These are phyloP conservation scores for Limosa lapponica DNA, from an alignment of 2,797 vertebrate species.

Conservation along the genomic window DNA sequence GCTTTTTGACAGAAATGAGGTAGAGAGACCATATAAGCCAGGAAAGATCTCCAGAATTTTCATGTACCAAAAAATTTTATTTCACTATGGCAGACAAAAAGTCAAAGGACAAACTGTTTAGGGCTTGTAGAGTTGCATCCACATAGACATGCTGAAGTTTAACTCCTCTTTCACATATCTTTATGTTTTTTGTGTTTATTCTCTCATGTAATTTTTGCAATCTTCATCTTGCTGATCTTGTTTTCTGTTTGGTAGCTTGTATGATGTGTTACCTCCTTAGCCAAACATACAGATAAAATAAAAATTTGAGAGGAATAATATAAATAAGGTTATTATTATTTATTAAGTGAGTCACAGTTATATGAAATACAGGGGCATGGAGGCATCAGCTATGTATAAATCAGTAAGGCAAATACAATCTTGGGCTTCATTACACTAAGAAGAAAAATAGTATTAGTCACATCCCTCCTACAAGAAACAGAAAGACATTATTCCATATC, in stretches of 20 bases:
- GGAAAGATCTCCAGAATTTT: neutral
- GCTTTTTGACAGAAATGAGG: neutral
- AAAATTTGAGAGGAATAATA: neutral
- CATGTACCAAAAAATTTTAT: neutral
- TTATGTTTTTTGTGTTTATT: neutral
- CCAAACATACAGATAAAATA: neutral
- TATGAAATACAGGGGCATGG: neutral
- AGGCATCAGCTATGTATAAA: neutral
- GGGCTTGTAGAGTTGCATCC: neutral
- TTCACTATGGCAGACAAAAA: neutral
- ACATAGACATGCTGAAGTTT: neutral
- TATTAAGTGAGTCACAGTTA: slow-evolving; percentile 7
- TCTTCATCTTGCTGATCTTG: fast-evolving
- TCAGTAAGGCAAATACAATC: neutral
- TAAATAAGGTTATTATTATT: neutral
- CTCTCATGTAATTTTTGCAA: neutral
- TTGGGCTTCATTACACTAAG: neutral
- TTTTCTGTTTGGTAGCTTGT: neutral
- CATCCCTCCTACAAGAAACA: neutral
- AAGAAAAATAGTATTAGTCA: neutral
- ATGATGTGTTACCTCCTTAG: neutral
- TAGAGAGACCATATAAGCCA: neutral
- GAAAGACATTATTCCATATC: neutral
- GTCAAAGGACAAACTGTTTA: neutral
- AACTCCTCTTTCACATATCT: neutral